Evolutionary conservation across 1,140 invertebrate species (phyloP).

Genomic region (Pararge aegeria): DNA sequence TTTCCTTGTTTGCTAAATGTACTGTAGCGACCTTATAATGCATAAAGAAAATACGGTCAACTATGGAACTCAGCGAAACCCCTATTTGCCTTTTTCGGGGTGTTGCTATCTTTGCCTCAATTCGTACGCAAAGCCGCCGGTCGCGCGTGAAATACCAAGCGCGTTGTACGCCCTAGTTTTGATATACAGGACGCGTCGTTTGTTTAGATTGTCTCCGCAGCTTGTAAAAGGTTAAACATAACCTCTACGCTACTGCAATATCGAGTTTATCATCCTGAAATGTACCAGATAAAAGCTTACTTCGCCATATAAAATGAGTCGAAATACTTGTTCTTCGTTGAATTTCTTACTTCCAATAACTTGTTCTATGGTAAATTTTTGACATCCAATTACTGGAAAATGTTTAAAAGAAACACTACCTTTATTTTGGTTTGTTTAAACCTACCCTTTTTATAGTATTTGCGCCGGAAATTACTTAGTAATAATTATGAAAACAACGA

Average conservation of each 20-base stretch:
- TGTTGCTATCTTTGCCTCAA: constrained; percentile 70
- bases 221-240: constrained; percentile 24
- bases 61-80: constrained; percentile 63
- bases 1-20: constrained; percentile 35
- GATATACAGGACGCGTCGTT: constrained; percentile 52
- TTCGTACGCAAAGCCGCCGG: constrained; percentile 66
- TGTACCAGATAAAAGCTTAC: not conserved
- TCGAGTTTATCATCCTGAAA: not conserved
- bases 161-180: constrained; percentile 57
- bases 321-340: too few relatives aligned
- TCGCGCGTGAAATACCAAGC: constrained; percentile 72
- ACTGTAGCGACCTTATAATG: constrained; percentile 54
- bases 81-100: constrained; percentile 68
- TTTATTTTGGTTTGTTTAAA: not conserved
- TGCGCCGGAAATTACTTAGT: too few relatives aligned
- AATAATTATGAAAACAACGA: too few relatives aligned
- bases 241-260: not conserved
- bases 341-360: too few relatives aligned
- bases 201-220: constrained; percentile 42
- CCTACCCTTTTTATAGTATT: not conserved
- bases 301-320: too few relatives aligned
- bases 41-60: constrained; percentile 66
- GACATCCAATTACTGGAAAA: too few relatives aligned
- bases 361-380: too few relatives aligned
- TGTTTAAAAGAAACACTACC: too few relatives aligned